Evolutionary conservation across 1,140 invertebrate genomes (phyloP).

Genomic region (Orius insidiosus): DNA sequence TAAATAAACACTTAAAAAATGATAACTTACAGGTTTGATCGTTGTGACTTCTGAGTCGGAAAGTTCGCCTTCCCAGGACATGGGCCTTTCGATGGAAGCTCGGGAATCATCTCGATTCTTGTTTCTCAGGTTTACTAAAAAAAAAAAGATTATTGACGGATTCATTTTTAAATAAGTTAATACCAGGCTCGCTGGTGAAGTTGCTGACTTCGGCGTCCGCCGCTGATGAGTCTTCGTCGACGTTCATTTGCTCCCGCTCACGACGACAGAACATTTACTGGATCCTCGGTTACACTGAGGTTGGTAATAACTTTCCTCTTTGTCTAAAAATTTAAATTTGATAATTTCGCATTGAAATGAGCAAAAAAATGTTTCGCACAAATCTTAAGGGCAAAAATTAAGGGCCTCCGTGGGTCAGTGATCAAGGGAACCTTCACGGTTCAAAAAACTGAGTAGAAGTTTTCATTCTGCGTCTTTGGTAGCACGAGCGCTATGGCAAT

Average conservation of each 20-base stretch:
- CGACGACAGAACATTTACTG: conserved; percentile 18
- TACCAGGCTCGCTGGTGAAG: conserved; percentile 26
- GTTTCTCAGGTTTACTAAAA: conserved; percentile 27
- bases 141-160: neutral
- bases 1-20: neutral
- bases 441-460: too few relatives aligned
- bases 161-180: neutral
- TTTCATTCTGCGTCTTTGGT: too few relatives aligned
- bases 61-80: conserved; percentile 82
- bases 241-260: conserved; percentile 17
- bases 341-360: too few relatives aligned
- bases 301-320: conserved; percentile 14
- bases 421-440: too few relatives aligned
- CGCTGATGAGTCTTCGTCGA: conserved; percentile 29
- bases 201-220: conserved; percentile 36
- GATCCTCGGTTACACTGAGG: conserved; percentile 13
- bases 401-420: too few relatives aligned
- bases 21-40: conserved; percentile 22
- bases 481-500: too few relatives aligned
- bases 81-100: conserved; percentile 41
- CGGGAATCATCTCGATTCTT: conserved; percentile 28
- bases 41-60: conserved; percentile 52
- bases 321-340: conserved; percentile 13
- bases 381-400: too few relatives aligned
- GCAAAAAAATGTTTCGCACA: too few relatives aligned